Evolutionary conservation across 2,113 vertebrate genomes (phyloP), one percentile per base, ranked within the genome.

Genomic region (Triplophysa dalaica): DNA sequence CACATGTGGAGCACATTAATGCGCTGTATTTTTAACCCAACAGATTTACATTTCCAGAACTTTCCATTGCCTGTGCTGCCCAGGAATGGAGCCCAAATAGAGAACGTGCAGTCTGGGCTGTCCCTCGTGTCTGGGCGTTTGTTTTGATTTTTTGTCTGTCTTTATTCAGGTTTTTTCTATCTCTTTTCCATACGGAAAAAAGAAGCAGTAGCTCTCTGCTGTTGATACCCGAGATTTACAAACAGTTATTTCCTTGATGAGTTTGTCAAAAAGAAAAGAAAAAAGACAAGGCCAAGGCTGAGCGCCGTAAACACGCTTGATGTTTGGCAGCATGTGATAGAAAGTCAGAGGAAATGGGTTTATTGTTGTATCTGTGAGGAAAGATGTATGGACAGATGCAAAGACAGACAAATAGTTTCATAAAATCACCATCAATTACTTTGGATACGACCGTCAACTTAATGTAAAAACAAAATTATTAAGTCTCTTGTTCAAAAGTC

Each of bases 1-100:
- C 90, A 93, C 93, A 94, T 93, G 91, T 93, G 93, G 91, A 87
- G 89, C 84, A 90, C 90, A 94, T 94, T 94, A 93, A 91, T 90
- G 89, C 54, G 79, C 89, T 89, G 89, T 94, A 93, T 92, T 93
- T 93, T 93, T 93, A 94, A 92, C 92, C 88, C 86, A 87, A 89
- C 88, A 88, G 88, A 93, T 93, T 93, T 91, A 91, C 91, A 91
- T 94, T 92, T 92, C 90, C 91, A 90, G 87, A 92, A 92, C 86
- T 93, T 93, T 93, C 93, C 93, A 93, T 92, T 91, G 91, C 90
- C 91, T 90, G 87, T 86, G 88, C 85, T 81, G 83, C 84, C 83
- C 82, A 88, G 87, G 86, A 90, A 89, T 90, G 91, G 88, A 87
- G 91, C 87, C 88, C 89, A 88, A 88, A 88, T 78, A 88, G 84